phyloP scores from a whole-genome alignment of 2,888 invertebrate species.

The Lordiphosa andalusiaca region DNA sequence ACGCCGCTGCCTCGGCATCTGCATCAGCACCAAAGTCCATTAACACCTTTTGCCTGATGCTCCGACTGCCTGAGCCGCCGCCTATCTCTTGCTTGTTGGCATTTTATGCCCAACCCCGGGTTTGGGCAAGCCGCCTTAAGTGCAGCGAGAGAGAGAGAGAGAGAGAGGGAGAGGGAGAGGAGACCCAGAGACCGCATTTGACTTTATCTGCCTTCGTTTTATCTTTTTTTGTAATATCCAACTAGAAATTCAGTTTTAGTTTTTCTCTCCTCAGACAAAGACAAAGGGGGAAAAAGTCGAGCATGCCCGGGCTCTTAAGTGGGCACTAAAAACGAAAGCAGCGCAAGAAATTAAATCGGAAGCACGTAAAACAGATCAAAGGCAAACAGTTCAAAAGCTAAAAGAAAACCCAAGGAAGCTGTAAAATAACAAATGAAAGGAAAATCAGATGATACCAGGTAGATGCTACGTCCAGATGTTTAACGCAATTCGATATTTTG shows the following conservation, averaged over 20 bases:
- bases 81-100: not conserved
- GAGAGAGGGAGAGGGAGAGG: too few relatives aligned
- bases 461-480: too few relatives aligned
- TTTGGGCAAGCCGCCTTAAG: too few relatives aligned
- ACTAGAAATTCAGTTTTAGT: slow-evolving; percentile 1
- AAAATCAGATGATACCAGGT: too few relatives aligned
- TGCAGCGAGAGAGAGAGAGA: too few relatives aligned
- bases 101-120: too few relatives aligned
- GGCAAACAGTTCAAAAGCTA: not conserved
- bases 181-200: not conserved
- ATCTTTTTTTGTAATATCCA: slow-evolving; percentile 23
- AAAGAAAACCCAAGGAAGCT: not conserved
- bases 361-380: not conserved
- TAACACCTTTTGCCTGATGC: slow-evolving; percentile 11
- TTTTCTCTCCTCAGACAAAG: slow-evolving; percentile 12
- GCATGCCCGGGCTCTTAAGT: slow-evolving; percentile 53
- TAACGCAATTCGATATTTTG: too few relatives aligned
- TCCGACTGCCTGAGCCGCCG: not conserved
- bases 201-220: slow-evolving; percentile 9
- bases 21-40: slow-evolving; percentile 12
- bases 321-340: slow-evolving; percentile 9
- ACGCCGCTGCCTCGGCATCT: slow-evolving; percentile 5
- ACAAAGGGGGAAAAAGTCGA: not conserved
- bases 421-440: too few relatives aligned
- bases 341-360: slow-evolving; percentile 1